These are phyloP conservation scores for Blastobasis lacticolella DNA, from an alignment of 2,888 invertebrate species.

Conservation along the genomic window DNA sequence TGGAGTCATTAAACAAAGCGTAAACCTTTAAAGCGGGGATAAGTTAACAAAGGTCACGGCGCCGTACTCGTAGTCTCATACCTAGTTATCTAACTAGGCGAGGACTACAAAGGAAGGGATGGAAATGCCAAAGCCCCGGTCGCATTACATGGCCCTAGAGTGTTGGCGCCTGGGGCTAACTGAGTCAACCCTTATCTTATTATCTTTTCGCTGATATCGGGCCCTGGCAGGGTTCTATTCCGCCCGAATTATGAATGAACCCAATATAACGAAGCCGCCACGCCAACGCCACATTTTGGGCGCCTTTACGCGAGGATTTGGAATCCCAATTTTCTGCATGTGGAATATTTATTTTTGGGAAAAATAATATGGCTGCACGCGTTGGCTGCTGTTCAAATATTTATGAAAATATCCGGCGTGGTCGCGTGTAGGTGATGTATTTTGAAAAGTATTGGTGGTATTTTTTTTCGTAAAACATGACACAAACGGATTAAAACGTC, in stretches of 20 bases:
- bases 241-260: constrained; percentile 3
- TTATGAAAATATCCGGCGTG: no score
- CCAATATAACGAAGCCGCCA: not conserved
- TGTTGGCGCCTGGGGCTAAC: constrained; percentile 18
- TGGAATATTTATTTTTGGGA: no score
- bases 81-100: not conserved
- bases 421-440: not conserved
- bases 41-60: no score
- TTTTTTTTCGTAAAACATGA: not conserved
- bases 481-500: no score
- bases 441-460: constrained; percentile 1
- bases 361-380: no score
- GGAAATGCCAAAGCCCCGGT: not conserved
- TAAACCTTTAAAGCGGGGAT: no score
- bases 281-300: no score
- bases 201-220: constrained; percentile 41
- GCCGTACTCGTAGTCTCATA: no score
- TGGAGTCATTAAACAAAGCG: no score
- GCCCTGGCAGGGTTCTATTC: constrained; percentile 1
- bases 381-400: no score
- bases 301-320: no score
- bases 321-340: no score
- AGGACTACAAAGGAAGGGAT: not conserved
- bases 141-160: constrained; percentile 9
- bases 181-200: constrained; percentile 30